Percentiles rank a stretch among this genome's conserved stretches.
phyloP scores from a whole-genome alignment of 2,797 vertebrate genomes.

The Uromys caudimaculatus region DNA sequence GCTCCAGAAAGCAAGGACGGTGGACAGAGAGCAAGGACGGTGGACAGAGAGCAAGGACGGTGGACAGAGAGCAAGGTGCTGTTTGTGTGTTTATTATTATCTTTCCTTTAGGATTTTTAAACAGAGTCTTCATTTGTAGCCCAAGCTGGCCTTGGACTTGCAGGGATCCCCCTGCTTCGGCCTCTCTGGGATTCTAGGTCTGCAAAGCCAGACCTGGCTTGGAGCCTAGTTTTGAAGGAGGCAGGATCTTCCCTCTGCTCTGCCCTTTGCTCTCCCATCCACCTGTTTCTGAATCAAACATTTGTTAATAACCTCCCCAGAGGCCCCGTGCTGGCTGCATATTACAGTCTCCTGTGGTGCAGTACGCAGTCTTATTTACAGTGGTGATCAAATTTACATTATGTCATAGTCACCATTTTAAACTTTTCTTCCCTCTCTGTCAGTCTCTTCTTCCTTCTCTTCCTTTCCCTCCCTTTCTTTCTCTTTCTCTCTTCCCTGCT shows the following conservation, averaged over 20 bases:
- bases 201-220: not conserved
- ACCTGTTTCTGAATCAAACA: constrained; percentile 5
- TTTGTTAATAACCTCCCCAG: constrained; percentile 8
- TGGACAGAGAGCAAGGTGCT: not conserved
- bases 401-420: not conserved
- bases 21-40: not conserved
- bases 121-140: not conserved
- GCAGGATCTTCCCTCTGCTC: not conserved
- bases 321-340: not conserved
- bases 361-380: not conserved
- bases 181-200: not conserved
- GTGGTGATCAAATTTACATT: not conserved
- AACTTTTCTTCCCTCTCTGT: no score
- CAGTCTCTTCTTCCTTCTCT: no score
- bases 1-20: not conserved
- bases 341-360: not conserved
- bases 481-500: not conserved
- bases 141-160: not conserved
- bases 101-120: not conserved
- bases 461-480: no score
- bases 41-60: no score
- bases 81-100: no score
- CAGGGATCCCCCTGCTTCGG: not conserved
- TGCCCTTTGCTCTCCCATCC: not conserved
- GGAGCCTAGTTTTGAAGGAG: not conserved